Base-by-base conservation (phyloP, 1,140 invertebrate species). In the Bombus waltoni region DNA sequence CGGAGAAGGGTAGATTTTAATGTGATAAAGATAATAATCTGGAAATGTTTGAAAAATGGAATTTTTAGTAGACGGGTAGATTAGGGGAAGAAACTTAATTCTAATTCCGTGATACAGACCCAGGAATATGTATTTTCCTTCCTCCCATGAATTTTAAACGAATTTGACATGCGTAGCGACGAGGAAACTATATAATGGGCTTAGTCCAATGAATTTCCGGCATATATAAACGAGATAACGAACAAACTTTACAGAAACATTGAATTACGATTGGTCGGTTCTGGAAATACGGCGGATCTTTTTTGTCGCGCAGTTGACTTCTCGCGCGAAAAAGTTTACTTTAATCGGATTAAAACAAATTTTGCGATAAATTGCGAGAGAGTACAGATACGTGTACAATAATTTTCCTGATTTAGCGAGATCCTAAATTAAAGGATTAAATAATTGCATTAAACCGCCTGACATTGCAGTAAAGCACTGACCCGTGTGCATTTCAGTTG, bases 61-160 rank as follows among this genome's bases (percentile, higher is more conserved):
- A 35, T 79, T 35, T 68, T 35, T 28, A 28, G 10, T 2, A n/a
- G 42, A 22, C 32, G 11, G 18, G 11, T 15, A 13, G 2, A 25
- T 6, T 10, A 44, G 28, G 2, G 32, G 22, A 68, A n/a, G 73
- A 11, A 38, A 40, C n/a, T 40, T 44, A 15, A 62, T 73, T 38
- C 80, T 18, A 28, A 40, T 47, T 73, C 10, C 32, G 28, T 13
- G 22, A 22, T n/a, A 28, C 28, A 25, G 22, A 32, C 0, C 28
- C 13, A 10, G 35, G 40, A 10, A 47, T 65, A 35, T 10, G 25
- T n/a, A 28, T 25, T 22, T 47, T 18, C 53, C 5, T 65, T 57
- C 71, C 32, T 15, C 10, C 66, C 47, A 79, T 84, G 83, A 84
- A 84, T 84, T 79, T 79, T 40, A 84, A 84, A 35, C 32, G 28